A percentile compares a stretch with the other conserved stretches of the same genome.
phyloP scores from a whole-genome alignment of 53 echinoderm and acorn worm species.

The Mesocentrotus franciscanus region DNA sequence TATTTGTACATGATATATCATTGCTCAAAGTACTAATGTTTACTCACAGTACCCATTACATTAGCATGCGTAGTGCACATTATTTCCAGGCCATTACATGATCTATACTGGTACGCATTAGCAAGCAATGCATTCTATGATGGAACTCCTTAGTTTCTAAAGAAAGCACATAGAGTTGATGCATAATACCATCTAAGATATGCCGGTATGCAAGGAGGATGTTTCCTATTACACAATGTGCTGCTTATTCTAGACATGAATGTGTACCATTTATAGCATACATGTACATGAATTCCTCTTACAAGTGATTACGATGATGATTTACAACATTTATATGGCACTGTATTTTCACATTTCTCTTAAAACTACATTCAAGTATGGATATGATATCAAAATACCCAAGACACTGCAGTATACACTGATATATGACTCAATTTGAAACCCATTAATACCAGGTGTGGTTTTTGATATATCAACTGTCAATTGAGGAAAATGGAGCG shows the following conservation, averaged over 20 bases:
- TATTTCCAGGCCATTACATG: neutral
- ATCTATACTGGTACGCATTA: neutral
- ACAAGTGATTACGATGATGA: no score
- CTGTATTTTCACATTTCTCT: neutral
- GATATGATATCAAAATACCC: neutral
- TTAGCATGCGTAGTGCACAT: neutral
- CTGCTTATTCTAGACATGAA: neutral
- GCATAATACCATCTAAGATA: neutral
- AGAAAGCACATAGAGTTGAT: neutral
- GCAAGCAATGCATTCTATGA: neutral
- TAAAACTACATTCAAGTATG: neutral
- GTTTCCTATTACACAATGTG: neutral
- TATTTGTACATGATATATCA: neutral
- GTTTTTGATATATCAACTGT: neutral
- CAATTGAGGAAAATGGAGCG: no score
- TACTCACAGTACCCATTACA: neutral
- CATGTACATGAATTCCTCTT: no score
- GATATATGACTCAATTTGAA: neutral
- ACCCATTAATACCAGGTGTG: neutral
- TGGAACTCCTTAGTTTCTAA: neutral
- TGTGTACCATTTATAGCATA: neutral
- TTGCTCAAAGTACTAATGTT: neutral
- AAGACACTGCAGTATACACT: neutral
- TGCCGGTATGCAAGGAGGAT: neutral
- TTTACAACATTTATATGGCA: no score